phyloP scores from a whole-genome alignment of 64 coral and sea anemone genomes.

The Hydrozoanthus tunicans region DNA sequence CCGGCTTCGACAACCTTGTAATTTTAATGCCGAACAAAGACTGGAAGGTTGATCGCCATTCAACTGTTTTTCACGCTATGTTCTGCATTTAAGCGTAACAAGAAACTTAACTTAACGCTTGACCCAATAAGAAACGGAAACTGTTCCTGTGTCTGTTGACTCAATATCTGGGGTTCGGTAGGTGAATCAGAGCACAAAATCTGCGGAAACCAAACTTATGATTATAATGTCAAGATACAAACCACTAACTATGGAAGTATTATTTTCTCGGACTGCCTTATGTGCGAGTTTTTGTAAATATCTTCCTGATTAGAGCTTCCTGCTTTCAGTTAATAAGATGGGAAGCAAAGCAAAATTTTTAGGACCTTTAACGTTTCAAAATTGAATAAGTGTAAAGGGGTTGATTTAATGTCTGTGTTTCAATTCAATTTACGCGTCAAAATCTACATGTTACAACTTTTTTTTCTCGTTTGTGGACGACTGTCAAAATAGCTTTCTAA shows the following conservation, averaged over 20 bases:
- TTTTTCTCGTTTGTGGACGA: constrained; percentile 11
- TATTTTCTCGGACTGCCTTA: constrained; percentile 34
- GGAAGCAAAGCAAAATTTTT: constrained; percentile 40
- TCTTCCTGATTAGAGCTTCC: constrained; percentile 45
- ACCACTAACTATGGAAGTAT: constrained; percentile 35
- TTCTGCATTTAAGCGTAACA: constrained; percentile 60
- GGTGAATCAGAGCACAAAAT: constrained; percentile 24
- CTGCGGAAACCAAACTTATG: constrained; percentile 52
- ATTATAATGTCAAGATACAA: constrained; percentile 34
- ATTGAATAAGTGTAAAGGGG: constrained; percentile 20
- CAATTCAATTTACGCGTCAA: constrained; percentile 41
- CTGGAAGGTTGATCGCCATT: constrained; percentile 11
- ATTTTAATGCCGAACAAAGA: constrained; percentile 57
- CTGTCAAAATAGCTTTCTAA: constrained; percentile 56
- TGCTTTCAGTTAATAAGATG: constrained; percentile 40
- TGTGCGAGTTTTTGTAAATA: constrained; percentile 46
- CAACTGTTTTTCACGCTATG: constrained; percentile 47
- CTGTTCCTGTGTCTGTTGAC: constrained; percentile 49
- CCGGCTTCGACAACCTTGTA: constrained; percentile 25
- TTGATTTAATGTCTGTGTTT: constrained; percentile 36
- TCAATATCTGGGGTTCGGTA: constrained; percentile 44
- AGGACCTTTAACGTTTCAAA: constrained; percentile 9
- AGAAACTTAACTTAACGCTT: constrained; percentile 36
- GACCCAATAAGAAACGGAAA: constrained; percentile 64
- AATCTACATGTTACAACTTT: background rate